These are phyloP conservation scores for Crotalus tigris DNA, from an alignment of 2,113 vertebrate genomes.

Conservation along the genomic window DNA sequence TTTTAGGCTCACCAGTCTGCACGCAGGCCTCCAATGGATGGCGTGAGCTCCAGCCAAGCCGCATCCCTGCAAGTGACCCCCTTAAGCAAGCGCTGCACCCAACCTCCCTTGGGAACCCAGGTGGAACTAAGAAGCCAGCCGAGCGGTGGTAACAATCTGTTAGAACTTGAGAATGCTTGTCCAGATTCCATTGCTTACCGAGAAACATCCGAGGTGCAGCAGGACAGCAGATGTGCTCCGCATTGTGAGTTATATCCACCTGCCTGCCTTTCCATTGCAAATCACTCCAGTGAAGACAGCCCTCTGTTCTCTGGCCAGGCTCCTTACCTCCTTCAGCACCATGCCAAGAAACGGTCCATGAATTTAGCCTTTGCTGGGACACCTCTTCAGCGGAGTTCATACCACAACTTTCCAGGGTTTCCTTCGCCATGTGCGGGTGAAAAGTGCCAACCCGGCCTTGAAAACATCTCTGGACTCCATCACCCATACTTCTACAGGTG, in stretches of 20 bases:
- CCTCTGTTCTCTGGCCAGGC: conserved; percentile 23
- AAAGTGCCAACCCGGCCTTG: neutral
- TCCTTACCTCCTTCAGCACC: conserved; percentile 25
- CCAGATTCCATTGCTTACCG: neutral
- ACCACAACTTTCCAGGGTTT: conserved; percentile 8
- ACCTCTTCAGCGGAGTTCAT: neutral
- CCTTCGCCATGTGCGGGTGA: conserved; percentile 1
- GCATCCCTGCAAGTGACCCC: neutral
- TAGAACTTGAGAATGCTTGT: conserved; percentile 4
- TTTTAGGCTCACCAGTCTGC: conserved; percentile 59
- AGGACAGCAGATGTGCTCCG: neutral
- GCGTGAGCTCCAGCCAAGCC: neutral
- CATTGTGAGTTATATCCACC: neutral
- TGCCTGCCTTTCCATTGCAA: neutral
- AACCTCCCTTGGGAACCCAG: neutral
- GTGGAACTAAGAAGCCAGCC: conserved; percentile 12
- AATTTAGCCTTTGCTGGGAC: neutral
- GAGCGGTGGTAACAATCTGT: neutral
- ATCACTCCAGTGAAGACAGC: conserved; percentile 29
- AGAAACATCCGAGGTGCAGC: conserved; percentile 21
- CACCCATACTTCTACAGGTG: neutral
- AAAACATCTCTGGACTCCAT: neutral
- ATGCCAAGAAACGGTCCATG: conserved; percentile 20
- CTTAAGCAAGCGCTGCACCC: neutral
- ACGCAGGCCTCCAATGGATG: neutral